These are phyloP conservation scores for Scelioninae gen. 2 DNA, from an alignment of 2,888 invertebrate species.

Conservation along the genomic window DNA sequence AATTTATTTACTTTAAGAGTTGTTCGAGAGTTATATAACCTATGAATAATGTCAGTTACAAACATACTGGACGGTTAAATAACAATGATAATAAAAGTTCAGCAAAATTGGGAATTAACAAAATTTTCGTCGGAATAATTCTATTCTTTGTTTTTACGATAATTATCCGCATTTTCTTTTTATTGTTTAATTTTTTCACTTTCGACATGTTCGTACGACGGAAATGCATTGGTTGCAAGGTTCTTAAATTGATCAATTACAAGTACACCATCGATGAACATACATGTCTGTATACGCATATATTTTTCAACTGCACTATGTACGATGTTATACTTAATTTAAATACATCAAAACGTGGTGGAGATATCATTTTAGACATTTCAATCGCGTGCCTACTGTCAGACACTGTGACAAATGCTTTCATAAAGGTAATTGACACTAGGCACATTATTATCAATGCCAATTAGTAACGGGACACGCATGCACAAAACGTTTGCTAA, in stretches of 20 bases:
- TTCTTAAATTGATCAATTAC: slow-evolving; percentile 32
- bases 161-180: no score
- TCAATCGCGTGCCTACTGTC: slow-evolving; percentile 56
- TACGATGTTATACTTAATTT: slow-evolving; percentile 28
- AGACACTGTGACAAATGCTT: slow-evolving; percentile 44
- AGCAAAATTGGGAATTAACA: no score
- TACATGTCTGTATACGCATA: no score
- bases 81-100: no score
- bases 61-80: no score
- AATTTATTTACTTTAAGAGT: no score
- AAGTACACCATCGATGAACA: no score
- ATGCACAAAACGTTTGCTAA: slow-evolving; percentile 27
- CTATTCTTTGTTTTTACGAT: no score
- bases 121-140: no score
- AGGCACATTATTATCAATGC: slow-evolving; percentile 44
- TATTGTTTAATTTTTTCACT: slow-evolving; percentile 18
- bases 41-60: no score
- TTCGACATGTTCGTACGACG: no score
- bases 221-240: slow-evolving; percentile 7
- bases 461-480: slow-evolving; percentile 40
- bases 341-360: slow-evolving; percentile 45
- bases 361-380: slow-evolving; percentile 50
- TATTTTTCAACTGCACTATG: slow-evolving; percentile 15
- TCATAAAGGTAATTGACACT: slow-evolving; percentile 50
- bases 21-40: no score